Conservation (phyloP, 92 coral and sea anemone genomes). For the Paramuricea clavata region DNA sequence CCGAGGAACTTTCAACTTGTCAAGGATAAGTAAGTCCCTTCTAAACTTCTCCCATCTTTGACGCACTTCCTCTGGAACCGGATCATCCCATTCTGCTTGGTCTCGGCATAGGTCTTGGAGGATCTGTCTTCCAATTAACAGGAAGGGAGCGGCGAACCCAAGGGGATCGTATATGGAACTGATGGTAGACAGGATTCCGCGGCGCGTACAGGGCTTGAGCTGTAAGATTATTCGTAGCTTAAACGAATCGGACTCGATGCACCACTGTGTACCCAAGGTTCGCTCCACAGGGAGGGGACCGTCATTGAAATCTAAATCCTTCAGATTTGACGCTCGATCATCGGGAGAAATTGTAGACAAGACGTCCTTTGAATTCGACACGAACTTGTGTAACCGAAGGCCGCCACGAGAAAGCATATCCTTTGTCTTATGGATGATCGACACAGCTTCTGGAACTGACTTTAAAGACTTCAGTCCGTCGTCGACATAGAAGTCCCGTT, state of each 20-base stretch:
- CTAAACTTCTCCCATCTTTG: neutral
- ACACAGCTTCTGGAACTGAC: too few species aligned
- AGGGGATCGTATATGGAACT: conserved; percentile 12
- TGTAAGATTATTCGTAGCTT: neutral
- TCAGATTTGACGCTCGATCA: too few species aligned
- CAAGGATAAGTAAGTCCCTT: neutral
- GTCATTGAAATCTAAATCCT: neutral
- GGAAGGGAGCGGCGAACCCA: neutral
- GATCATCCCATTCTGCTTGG: too few species aligned
- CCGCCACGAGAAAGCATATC: too few species aligned
- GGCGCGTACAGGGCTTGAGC: neutral
- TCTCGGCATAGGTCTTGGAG: neutral
- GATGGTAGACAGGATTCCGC: too few species aligned
- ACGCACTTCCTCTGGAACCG: neutral
- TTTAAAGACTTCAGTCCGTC: too few species aligned
- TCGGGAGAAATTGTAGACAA: too few species aligned
- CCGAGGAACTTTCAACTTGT: neutral
- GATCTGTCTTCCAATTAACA: neutral
- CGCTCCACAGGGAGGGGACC: neutral
- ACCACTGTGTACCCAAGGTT: too few species aligned
- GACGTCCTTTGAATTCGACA: too few species aligned
- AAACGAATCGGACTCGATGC: neutral
- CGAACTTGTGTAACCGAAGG: too few species aligned
- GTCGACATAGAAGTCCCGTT: too few species aligned
- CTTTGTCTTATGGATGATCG: too few species aligned